Evolutionary conservation across 2,888 invertebrate genomes (phyloP).

Genomic region (Hyles lineata): DNA sequence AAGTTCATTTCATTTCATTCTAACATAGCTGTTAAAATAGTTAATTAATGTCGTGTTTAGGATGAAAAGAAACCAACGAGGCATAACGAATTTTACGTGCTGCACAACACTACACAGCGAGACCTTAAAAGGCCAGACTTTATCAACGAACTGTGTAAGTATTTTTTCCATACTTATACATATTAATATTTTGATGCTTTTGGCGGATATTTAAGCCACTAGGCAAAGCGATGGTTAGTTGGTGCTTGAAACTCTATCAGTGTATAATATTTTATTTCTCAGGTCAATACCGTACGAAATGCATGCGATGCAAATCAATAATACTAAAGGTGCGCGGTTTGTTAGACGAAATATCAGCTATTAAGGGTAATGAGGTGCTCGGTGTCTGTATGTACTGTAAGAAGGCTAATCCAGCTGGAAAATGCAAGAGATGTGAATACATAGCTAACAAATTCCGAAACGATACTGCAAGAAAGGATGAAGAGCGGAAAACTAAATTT

Average conservation of each 20-base stretch:
- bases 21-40: too few species aligned
- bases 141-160: constrained; percentile 50
- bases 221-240: too few species aligned
- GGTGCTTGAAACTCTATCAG: too few species aligned
- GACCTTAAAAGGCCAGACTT: constrained; percentile 45
- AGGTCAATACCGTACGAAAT: constrained; percentile 52
- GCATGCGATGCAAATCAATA: constrained; percentile 51
- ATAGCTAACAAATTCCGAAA: constrained; percentile 48
- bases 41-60: neutral
- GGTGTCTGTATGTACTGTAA: constrained; percentile 58
- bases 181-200: constrained; percentile 28
- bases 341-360: constrained; percentile 51
- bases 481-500: constrained; percentile 43
- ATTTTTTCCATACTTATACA: neutral
- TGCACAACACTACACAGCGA: constrained; percentile 45
- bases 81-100: constrained; percentile 40
- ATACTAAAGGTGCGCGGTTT: constrained; percentile 51
- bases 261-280: neutral
- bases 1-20: too few species aligned
- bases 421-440: constrained; percentile 58
- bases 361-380: constrained; percentile 49
- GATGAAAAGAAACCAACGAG: constrained; percentile 27
- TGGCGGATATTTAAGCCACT: neutral
- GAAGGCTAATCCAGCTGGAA: constrained; percentile 40
- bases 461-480: constrained; percentile 38